Percentiles rank a stretch among this genome's conserved stretches.
Conservation (phyloP, 2,888 invertebrate species). For the Drosophila cyrtoloma region DNA sequence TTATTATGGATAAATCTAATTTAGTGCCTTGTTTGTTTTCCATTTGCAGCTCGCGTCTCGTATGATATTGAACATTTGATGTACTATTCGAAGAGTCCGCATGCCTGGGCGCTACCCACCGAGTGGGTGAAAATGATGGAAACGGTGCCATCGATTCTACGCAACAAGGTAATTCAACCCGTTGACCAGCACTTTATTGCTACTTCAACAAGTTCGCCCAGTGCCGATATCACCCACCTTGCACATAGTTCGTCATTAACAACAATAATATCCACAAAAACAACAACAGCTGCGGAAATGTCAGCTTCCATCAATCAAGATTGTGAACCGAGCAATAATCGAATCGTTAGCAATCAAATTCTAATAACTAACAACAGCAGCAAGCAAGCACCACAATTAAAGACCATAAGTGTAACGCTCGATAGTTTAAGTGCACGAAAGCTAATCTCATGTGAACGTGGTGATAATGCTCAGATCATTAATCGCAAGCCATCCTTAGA, state of each 20-base stretch:
- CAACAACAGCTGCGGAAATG: conserved; percentile 9
- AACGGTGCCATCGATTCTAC: conserved; percentile 83
- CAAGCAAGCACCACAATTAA: conserved; percentile 48
- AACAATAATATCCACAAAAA: conserved; percentile 24
- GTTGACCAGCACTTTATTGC: conserved; percentile 38
- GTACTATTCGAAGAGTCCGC: conserved; percentile 84
- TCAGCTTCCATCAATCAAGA: conserved; percentile 16
- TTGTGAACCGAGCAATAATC: conserved; percentile 28
- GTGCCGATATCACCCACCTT: conserved; percentile 46
- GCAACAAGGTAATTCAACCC: conserved; percentile 85
- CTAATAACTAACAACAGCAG: conserved; percentile 56
- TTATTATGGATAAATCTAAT: too few species aligned
- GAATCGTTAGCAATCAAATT: conserved; percentile 29
- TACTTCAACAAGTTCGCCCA: conserved; percentile 33
- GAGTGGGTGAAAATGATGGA: conserved; percentile 84
- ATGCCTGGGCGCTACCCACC: conserved; percentile 83
- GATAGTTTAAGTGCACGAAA: conserved; percentile 49
- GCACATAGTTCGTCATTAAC: conserved; percentile 63
- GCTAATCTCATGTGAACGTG: conserved; percentile 43
- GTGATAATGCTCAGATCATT: conserved; percentile 12
- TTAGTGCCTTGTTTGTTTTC: not conserved
- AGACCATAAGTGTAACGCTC: conserved; percentile 37
- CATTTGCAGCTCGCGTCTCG: conserved; percentile 81
- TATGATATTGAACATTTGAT: conserved; percentile 84
- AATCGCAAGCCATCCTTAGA: conserved; percentile 62